Evolutionary conservation across 2,888 invertebrate species (phyloP), one percentile per base, ranked within the genome.

Genomic region (Homarus gammarus): DNA sequence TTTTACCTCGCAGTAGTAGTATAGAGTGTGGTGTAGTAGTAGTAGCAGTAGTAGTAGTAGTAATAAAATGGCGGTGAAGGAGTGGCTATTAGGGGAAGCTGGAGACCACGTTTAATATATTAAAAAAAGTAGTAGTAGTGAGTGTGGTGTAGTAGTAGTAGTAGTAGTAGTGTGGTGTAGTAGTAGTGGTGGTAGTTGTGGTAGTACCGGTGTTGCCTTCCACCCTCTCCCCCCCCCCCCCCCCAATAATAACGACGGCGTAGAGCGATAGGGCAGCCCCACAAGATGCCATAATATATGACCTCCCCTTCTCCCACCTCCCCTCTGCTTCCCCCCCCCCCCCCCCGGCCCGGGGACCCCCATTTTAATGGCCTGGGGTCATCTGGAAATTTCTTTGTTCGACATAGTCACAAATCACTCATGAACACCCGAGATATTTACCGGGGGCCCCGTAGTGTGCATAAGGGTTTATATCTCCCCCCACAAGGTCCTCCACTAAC

Each of bases 351-450:
- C n/a, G n/a, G n/a, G n/a, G n/a, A n/a, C n/a, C n/a, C 90, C 89
- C 84, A 79, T 88, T 90, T 90, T 90, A 90, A 90, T 90, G 90
- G 90, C 87, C 84, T 87, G 87, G 90, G 90, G 87, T 90, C 90
- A 90, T 90, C 90, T 90, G 90, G 87, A 88, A 90, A 88, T 90
- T 90, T 90, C 90, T 90, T 90, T 90, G 90, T 90, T 90, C 90
- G 90, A 90, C 90, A 87, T 90, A 81, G 87, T 90, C 90, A 90
- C 90, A 90, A 90, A 90, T 90, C 90, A 90, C 87, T 90, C 90
- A 90, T 84, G 90, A 90, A 87, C 87, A 84, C 84, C 87, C n/a
- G n/a, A 88, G 87, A 90, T 81, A 87, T 87, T 87, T 87, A 87
- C 83, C 73, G 81, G 83, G 49, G 86, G 87, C 87, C 90, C 87